Base-by-base conservation (phyloP, 1,140 invertebrate genomes). In the Coptotermes formosanus region DNA sequence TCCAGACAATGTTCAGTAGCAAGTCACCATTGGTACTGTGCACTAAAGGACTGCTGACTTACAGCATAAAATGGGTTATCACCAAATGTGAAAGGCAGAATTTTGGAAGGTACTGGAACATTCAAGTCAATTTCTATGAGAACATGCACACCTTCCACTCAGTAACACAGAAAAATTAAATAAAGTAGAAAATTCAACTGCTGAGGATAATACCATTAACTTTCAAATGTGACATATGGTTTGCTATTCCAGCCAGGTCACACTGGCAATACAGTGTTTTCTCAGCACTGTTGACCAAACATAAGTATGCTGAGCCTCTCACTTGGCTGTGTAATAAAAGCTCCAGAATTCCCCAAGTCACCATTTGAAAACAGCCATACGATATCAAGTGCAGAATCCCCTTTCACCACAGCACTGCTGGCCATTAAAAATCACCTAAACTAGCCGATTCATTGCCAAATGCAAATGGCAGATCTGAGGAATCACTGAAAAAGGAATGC, bases 191-290 rank as follows among this genome's bases (percentile, higher is more conserved):
- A 43, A n/a, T n/a, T 23, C 0, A 43, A 30, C 44, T 52, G 44
- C 83, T 19, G 7, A 38, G 44, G 19, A 82, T 25, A 45, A 84
- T 92, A 96, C 95, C 95, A 92, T 96, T 95, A 87, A 96, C 94
- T 89, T 93, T 93, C 89, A 96, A 91, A 88, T 91, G 91, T 55
- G 95, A 92, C 75, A 94, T 93, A 89, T 95, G 93, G 89, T 93
- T 94, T 82, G 93, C 93, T 88, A 91, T 91, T 86, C 94, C 95
- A 88, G 94, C 95, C 52, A 90, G 90, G 90, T 96, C 96, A 83
- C 96, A 83, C 93, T 92, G 88, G 94, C 95, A 83, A 93, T 92
- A 92, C 96, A 97, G 95, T 95, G 90, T 97, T 90, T 93, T 92
- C 16, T 92, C 93, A 30, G 82, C 86, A 85, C 96, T 95, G 87